These are phyloP conservation scores for Amphibalanus amphitrite DNA, from an alignment of 1,140 invertebrate genomes.

Conservation along the genomic window DNA sequence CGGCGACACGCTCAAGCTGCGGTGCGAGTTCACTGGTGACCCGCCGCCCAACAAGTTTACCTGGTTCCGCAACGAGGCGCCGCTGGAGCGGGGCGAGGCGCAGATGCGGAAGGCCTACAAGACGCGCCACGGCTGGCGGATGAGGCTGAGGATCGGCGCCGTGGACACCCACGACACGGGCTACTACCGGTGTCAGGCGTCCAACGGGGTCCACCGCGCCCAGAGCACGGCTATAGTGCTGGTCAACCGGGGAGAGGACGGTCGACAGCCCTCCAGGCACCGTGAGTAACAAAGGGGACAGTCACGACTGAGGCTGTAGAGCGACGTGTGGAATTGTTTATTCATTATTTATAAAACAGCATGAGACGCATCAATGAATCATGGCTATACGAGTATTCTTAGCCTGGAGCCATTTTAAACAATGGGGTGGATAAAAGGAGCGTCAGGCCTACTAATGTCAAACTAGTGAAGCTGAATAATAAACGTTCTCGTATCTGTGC, in stretches of 20 bases:
- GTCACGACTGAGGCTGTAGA: no score
- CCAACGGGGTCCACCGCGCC: slow-evolving; percentile 38
- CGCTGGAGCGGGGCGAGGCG: slow-evolving; percentile 13
- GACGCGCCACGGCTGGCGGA: slow-evolving; percentile 21
- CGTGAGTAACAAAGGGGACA: background rate
- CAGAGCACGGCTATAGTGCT: slow-evolving; percentile 39
- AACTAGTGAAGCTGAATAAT: no score
- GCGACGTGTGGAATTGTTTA: no score
- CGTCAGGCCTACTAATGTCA: no score
- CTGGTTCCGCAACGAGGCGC: slow-evolving; percentile 50
- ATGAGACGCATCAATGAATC: no score
- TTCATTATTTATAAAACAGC: no score
- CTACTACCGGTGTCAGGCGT: slow-evolving; percentile 47
- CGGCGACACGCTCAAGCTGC: slow-evolving; percentile 39
- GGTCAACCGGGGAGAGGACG: slow-evolving; percentile 30
- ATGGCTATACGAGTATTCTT: no score
- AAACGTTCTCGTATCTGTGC: no score
- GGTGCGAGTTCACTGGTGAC: slow-evolving; percentile 45
- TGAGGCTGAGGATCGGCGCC: slow-evolving; percentile 38
- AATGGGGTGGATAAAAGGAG: no score
- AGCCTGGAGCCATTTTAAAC: no score
- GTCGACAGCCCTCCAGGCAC: background rate
- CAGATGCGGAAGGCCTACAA: slow-evolving; percentile 11
- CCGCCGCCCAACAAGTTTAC: slow-evolving; percentile 35
- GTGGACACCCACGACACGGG: slow-evolving; percentile 46